Evolutionary conservation across 2,797 vertebrate species (phyloP).

Genomic region (Falco naumanni): DNA sequence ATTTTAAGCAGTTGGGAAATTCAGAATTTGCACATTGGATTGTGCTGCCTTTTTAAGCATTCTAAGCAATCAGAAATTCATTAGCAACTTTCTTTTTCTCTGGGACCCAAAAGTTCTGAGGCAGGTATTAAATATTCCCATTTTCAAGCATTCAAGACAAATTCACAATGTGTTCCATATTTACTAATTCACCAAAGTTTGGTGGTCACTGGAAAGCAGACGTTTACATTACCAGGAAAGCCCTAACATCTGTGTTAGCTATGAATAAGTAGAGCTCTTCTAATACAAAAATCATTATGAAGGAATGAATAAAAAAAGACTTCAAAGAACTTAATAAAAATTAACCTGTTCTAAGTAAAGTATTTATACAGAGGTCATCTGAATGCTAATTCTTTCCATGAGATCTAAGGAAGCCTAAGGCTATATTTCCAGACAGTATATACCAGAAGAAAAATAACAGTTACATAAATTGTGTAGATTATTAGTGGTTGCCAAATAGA

Average conservation of each 20-base stretch:
- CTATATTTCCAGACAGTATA: constrained; percentile 46
- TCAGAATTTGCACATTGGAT: background rate
- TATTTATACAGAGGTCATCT: background rate
- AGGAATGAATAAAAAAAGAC: background rate
- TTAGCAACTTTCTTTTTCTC: background rate
- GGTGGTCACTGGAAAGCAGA: constrained; percentile 29
- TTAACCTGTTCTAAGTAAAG: constrained; percentile 19
- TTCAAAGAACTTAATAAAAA: constrained; percentile 51
- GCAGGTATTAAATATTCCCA: constrained; percentile 7
- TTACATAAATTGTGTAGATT: constrained; percentile 53
- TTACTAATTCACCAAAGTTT: constrained; percentile 21
- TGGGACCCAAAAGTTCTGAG: background rate
- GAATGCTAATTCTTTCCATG: constrained; percentile 2
- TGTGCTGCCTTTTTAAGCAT: background rate
- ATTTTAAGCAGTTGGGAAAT: background rate
- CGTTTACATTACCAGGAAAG: background rate
- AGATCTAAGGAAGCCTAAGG: constrained; percentile 41
- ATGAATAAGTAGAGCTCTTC: background rate
- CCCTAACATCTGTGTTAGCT: background rate
- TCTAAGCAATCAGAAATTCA: background rate
- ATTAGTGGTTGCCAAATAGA: constrained; percentile 52
- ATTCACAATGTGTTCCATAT: constrained; percentile 9
- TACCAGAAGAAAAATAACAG: constrained; percentile 27
- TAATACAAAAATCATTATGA: background rate
- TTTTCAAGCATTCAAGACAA: background rate